Evolutionary conservation across 2,797 vertebrate genomes (phyloP).

Genomic region (Sylvilagus floridanus): DNA sequence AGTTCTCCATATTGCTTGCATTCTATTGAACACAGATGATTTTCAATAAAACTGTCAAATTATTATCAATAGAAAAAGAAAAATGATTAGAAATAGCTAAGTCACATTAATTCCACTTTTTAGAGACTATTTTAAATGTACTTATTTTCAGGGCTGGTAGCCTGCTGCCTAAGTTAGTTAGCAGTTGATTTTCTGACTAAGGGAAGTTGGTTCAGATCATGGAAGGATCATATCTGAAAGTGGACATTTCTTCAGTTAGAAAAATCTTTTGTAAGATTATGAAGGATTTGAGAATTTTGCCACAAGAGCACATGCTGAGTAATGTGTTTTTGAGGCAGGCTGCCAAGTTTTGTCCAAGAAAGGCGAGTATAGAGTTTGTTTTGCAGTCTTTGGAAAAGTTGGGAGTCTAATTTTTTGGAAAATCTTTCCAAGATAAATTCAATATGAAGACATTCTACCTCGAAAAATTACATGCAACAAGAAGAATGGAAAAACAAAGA

Average conservation of each 20-base stretch:
- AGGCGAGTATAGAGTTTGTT: conserved; percentile 62
- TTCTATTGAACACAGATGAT: background rate
- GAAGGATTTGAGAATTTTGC: conserved; percentile 61
- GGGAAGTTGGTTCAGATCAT: conserved; percentile 54
- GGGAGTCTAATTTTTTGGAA: conserved; percentile 74
- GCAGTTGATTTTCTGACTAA: conserved; percentile 21
- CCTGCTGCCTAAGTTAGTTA: background rate
- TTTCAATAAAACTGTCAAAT: background rate
- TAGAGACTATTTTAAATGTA: background rate
- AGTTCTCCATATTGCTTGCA: background rate
- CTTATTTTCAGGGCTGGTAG: background rate
- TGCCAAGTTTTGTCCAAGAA: conserved; percentile 72
- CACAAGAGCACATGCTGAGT: conserved; percentile 56
- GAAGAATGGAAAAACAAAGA: conserved; percentile 56
- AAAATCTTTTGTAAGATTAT: conserved; percentile 57
- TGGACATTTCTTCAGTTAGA: conserved; percentile 62
- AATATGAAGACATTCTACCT: conserved; percentile 66
- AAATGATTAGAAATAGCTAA: conserved; percentile 20
- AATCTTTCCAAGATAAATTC: conserved; percentile 80
- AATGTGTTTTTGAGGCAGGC: conserved; percentile 53
- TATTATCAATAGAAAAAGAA: conserved; percentile 12
- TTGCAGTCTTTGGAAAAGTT: conserved; percentile 51
- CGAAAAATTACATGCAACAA: conserved; percentile 54
- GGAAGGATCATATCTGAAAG: conserved; percentile 51
- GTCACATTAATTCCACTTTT: conserved; percentile 26